Evolutionary conservation across 1,140 invertebrate genomes (phyloP).

Genomic region (Pogonognathellus flavescens): DNA sequence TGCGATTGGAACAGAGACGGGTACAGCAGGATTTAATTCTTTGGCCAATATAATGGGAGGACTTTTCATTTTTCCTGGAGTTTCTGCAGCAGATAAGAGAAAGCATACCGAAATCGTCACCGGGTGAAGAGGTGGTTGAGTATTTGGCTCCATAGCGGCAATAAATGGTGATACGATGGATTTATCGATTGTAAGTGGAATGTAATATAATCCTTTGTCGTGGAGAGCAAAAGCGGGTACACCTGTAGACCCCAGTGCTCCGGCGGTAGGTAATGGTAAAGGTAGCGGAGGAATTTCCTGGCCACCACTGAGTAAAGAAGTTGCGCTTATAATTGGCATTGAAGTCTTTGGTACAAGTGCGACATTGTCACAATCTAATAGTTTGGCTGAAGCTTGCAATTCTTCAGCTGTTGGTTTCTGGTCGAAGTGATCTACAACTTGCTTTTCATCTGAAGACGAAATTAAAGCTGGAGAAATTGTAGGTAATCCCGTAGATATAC

Average conservation of each 20-base stretch:
- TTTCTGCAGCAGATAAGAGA: constrained; percentile 31
- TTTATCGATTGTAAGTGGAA: constrained; percentile 89
- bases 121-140: constrained; percentile 83
- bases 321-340: neutral
- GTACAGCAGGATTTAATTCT: neutral
- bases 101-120: constrained; percentile 93
- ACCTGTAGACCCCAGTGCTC: constrained; percentile 63
- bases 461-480: neutral
- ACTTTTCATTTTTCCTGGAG: neutral
- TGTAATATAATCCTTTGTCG: constrained; percentile 88
- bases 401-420: neutral
- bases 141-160: constrained; percentile 30
- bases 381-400: neutral
- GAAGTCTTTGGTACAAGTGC: neutral
- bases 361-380: neutral
- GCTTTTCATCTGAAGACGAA: neutral
- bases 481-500: neutral
- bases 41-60: neutral
- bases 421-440: neutral
- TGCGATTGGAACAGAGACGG: neutral
- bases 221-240: constrained; percentile 87
- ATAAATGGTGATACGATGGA: constrained; percentile 77
- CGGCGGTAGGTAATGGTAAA: neutral
- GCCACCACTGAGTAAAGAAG: neutral
- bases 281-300: neutral